phyloP scores from a whole-genome alignment of 2,888 invertebrate species.

The Cremastobaeus sp. region DNA sequence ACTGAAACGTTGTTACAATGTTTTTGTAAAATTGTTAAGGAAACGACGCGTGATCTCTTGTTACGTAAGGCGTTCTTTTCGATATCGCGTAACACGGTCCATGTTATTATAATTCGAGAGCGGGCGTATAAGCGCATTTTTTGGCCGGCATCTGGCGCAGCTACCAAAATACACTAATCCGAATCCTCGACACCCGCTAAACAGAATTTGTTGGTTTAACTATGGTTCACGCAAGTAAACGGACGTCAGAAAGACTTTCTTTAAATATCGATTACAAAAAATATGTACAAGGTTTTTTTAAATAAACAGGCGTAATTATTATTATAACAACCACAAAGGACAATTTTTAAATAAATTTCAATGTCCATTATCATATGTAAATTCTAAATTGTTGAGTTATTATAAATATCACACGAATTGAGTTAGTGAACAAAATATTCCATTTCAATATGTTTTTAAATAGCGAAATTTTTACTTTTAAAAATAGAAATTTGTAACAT shows the following conservation, averaged over 20 bases:
- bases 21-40: neutral
- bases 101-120: slow-evolving; percentile 54
- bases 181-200: slow-evolving; percentile 51
- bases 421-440: neutral
- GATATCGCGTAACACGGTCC: slow-evolving; percentile 35
- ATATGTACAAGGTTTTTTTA: too few species aligned
- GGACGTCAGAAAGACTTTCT: neutral
- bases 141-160: slow-evolving; percentile 58
- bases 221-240: slow-evolving; percentile 42
- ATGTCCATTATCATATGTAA: too few species aligned
- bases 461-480: neutral
- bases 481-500: too few species aligned
- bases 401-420: too few species aligned
- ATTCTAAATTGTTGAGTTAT: too few species aligned
- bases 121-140: slow-evolving; percentile 55
- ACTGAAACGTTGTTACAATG: too few species aligned
- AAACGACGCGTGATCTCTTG: slow-evolving; percentile 13
- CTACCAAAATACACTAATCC: slow-evolving; percentile 55
- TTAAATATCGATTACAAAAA: neutral
- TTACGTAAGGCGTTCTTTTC: slow-evolving; percentile 43
- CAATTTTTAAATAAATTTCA: too few species aligned
- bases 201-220: slow-evolving; percentile 49
- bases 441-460: neutral
- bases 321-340: too few species aligned
- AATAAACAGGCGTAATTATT: too few species aligned